Evolutionary conservation across 2,797 vertebrate species (phyloP).

Genomic region (Crypturellus tataupa): DNA sequence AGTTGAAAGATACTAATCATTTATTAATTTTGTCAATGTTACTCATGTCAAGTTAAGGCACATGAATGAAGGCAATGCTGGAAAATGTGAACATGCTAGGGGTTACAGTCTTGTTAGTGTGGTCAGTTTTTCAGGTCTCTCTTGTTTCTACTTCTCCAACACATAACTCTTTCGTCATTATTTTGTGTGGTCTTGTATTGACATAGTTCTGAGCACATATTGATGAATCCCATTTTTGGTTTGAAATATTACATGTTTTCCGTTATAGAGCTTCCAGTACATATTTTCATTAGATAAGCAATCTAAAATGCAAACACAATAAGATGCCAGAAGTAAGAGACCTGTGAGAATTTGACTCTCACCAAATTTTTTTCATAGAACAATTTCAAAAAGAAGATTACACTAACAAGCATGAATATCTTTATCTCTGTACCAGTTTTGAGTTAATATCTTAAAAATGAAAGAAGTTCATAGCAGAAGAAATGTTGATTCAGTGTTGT

Average conservation of each 20-base stretch:
- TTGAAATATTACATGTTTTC: neutral
- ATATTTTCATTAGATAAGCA: neutral
- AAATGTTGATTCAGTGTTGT: neutral
- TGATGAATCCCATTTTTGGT: neutral
- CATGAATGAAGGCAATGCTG: neutral
- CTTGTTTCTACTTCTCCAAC: neutral
- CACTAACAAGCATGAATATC: neutral
- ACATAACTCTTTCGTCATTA: neutral
- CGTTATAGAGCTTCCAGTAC: neutral
- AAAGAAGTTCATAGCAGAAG: neutral
- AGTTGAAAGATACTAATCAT: neutral
- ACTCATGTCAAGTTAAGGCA: neutral
- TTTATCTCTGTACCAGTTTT: neutral
- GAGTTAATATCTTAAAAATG: neutral
- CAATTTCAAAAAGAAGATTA: neutral
- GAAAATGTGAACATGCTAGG: neutral
- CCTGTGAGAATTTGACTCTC: neutral
- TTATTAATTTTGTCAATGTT: neutral
- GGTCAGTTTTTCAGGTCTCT: neutral
- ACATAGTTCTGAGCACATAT: neutral
- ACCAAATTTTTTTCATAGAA: neutral
- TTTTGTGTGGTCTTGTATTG: neutral
- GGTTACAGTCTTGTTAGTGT: neutral
- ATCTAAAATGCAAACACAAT: neutral
- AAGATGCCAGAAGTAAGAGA: neutral